These are phyloP conservation scores for Myzus persicae DNA, from an alignment of 1,140 invertebrate species.

Conservation along the genomic window DNA sequence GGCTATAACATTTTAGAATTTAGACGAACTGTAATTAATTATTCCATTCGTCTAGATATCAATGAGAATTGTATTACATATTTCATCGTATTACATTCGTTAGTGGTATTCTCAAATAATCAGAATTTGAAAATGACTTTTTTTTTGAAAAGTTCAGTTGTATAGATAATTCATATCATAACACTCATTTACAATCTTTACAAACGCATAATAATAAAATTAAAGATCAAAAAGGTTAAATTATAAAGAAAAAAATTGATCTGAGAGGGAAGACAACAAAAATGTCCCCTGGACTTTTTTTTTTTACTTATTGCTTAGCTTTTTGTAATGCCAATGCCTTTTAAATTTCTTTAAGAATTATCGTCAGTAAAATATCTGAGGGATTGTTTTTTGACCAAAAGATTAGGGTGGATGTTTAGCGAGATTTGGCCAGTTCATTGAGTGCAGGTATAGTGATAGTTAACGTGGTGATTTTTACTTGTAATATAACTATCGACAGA, in stretches of 20 bases:
- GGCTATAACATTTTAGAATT: neutral
- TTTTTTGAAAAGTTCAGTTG: neutral
- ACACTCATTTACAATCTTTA: no score
- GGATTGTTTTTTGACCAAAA: neutral
- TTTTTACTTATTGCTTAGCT: neutral
- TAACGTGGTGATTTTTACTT: no score
- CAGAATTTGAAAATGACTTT: neutral
- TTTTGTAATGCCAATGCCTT: neutral
- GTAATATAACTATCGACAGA: neutral
- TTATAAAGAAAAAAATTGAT: no score
- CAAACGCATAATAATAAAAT: no score
- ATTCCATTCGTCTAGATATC: neutral
- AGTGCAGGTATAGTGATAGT: neutral
- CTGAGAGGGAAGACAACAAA: no score
- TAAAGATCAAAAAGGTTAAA: no score
- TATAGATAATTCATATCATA: neutral
- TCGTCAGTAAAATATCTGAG: neutral
- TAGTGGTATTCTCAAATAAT: neutral
- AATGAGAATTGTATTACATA: neutral
- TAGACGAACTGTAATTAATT: neutral
- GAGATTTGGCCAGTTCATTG: neutral
- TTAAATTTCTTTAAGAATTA: neutral
- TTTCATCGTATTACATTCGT: neutral
- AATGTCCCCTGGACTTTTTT: neutral
- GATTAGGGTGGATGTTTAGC: neutral